Evolutionary conservation across 2,888 invertebrate genomes (phyloP), one percentile per base, ranked within the genome.

Genomic region (Mamestra brassicae): DNA sequence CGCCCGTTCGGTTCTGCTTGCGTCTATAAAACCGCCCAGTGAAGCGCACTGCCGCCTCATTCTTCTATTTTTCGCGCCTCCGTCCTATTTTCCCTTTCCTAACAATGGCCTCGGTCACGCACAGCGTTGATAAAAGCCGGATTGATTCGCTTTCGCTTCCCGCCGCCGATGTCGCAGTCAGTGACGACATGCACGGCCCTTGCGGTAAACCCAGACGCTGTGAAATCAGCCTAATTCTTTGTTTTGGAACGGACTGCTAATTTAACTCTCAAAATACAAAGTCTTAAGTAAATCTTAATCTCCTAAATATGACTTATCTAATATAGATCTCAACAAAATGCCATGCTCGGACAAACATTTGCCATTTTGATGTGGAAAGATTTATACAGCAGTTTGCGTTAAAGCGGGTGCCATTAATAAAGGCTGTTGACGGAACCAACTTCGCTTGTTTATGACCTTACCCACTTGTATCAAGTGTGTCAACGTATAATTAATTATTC

Each of bases 141-240:
- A 95, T 95, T 94, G 95, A 95, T 95, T 94, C 96, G 96, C 96
- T 96, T 96, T 96, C 96, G 95, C 94, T 94, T 95, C 94, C 90
- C 92, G 87, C 85, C 87, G 90, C 85, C 85, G 86, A 80, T 87
- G 87, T 87, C 89, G 89, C 84, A 89, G 88, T 78, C 81, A 87
- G 86, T 96, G 95, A 94, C 95, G 94, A 95, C 95, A 95, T 91
- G 90, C 84, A 83, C 89, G 90, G 92, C 93, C 94, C 95, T 95
- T 94, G 94, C 92, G 91, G 92, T 93, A 87, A 89, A 86, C 89
- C 86, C 89, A 84, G 90, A 85, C 87, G 84, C 89, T 92, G 90
- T 90, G 90, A 91, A 93, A 92, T 92, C 88, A 88, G 81, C 87
- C 90, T 89, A 87, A 85, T 85, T 88, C 89, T 88, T 89, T 90